Percentiles rank a stretch among this genome's conserved stretches.
Evolutionary conservation across 2,888 invertebrate genomes (phyloP).

Genomic region (Tipula unca): DNA sequence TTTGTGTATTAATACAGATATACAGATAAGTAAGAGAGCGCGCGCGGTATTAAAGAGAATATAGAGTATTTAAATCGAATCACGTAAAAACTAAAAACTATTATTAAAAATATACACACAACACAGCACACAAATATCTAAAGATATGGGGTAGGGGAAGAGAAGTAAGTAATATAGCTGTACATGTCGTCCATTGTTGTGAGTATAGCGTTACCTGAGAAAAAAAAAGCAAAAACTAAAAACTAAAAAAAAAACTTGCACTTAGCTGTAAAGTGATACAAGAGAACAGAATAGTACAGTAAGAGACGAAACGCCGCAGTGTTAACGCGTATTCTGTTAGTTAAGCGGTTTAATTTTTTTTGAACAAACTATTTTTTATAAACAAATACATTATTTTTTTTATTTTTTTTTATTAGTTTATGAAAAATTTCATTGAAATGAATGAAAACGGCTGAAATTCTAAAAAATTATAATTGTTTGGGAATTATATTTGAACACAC

Average conservation of each 20-base stretch:
- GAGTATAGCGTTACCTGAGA: conserved; percentile 20
- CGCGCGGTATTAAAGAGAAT: background rate
- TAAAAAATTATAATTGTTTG: background rate
- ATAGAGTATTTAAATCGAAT: background rate
- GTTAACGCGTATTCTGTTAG: conserved; percentile 34
- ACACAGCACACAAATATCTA: background rate
- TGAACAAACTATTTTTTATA: background rate
- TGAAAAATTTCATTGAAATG: background rate
- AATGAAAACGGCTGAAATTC: background rate
- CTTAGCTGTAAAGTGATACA: conserved; percentile 21
- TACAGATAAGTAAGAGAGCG: background rate
- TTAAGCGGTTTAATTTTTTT: conserved; percentile 17
- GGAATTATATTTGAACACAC: background rate
- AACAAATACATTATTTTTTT: background rate
- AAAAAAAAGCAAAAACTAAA: conserved; percentile 1
- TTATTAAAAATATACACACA: background rate
- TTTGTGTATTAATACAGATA: background rate
- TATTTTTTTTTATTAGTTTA: too few relatives aligned
- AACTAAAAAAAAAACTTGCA: conserved; percentile 19
- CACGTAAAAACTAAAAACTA: conserved; percentile 15
- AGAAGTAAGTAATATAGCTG: conserved; percentile 8
- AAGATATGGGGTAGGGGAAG: conserved; percentile 15
- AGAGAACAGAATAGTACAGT: conserved; percentile 34
- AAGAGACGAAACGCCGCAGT: conserved; percentile 42
- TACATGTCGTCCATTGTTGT: conserved; percentile 19